phyloP scores from a whole-genome alignment of 2,888 invertebrate genomes.

The Pyrgus malvae region DNA sequence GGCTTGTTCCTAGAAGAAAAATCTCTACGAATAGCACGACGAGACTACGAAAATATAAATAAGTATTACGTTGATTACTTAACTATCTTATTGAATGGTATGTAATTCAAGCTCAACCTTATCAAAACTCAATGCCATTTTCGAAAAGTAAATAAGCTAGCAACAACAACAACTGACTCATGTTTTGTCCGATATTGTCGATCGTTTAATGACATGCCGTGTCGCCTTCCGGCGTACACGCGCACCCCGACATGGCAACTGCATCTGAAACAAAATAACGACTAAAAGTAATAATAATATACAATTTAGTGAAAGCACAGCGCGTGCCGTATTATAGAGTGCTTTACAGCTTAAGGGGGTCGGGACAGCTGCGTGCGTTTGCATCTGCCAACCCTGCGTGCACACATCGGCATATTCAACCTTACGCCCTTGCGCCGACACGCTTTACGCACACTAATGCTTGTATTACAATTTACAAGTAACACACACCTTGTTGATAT shows the following conservation, averaged over 20 bases:
- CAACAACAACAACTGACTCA: neutral
- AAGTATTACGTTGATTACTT: too few species aligned
- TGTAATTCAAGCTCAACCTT: too few species aligned
- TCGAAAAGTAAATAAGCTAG: neutral
- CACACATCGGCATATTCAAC: conserved; percentile 39
- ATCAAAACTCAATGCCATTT: too few species aligned
- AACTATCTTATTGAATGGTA: too few species aligned
- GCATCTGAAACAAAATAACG: conserved; percentile 61
- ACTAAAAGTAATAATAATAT: conserved; percentile 69
- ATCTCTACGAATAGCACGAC: neutral
- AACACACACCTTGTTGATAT: conserved; percentile 44
- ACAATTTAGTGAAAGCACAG: conserved; percentile 75
- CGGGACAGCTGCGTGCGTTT: conserved; percentile 70
- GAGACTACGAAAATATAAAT: too few species aligned
- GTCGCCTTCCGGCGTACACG: conserved; percentile 30
- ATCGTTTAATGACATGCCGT: conserved; percentile 16
- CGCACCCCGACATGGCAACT: conserved; percentile 53
- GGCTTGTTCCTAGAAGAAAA: neutral
- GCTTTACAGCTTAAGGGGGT: conserved; percentile 51
- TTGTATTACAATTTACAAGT: too few species aligned
- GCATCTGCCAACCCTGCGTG: conserved; percentile 69
- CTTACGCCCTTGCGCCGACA: conserved; percentile 32
- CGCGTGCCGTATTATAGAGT: conserved; percentile 70
- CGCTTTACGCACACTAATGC: conserved; percentile 36
- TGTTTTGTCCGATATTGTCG: conserved; percentile 12